Conservation (phyloP, 1,140 invertebrate species). For the Drosophila suzukii region DNA sequence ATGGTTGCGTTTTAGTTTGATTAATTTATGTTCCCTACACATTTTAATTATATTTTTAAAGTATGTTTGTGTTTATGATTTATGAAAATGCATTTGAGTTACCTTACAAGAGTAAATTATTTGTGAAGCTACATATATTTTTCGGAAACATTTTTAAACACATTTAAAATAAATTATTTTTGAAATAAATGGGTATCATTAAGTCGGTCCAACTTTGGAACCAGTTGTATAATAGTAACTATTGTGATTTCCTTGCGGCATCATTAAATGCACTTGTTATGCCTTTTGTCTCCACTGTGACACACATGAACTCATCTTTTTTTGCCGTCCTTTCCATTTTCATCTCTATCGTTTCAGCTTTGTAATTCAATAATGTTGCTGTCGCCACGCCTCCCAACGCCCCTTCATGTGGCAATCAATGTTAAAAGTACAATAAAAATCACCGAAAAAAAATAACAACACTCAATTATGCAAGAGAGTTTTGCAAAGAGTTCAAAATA, state of each 20-base stretch:
- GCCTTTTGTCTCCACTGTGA: conserved; percentile 41
- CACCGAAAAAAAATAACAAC: conserved; percentile 16
- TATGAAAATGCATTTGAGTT: no score
- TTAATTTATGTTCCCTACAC: no score
- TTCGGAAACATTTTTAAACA: no score
- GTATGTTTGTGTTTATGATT: neutral
- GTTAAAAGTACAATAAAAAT: conserved; percentile 68
- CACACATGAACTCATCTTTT: conserved; percentile 13
- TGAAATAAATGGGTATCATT: neutral
- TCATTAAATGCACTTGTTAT: conserved; percentile 65
- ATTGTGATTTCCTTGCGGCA: conserved; percentile 25
- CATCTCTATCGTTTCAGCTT: conserved; percentile 24
- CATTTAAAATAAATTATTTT: neutral
- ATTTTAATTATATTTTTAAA: neutral
- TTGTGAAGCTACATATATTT: no score
- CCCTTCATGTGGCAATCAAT: conserved; percentile 54
- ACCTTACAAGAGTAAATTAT: no score
- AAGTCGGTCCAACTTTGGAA: neutral
- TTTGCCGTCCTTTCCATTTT: neutral
- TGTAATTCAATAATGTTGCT: conserved; percentile 72
- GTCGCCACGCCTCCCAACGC: conserved; percentile 8
- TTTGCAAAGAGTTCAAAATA: conserved; percentile 59
- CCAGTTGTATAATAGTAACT: neutral
- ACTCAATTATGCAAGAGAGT: conserved; percentile 58
- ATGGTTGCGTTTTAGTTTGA: neutral